phyloP scores from a whole-genome alignment of 2,113 vertebrate genomes.

The Asarcornis scutulata region DNA sequence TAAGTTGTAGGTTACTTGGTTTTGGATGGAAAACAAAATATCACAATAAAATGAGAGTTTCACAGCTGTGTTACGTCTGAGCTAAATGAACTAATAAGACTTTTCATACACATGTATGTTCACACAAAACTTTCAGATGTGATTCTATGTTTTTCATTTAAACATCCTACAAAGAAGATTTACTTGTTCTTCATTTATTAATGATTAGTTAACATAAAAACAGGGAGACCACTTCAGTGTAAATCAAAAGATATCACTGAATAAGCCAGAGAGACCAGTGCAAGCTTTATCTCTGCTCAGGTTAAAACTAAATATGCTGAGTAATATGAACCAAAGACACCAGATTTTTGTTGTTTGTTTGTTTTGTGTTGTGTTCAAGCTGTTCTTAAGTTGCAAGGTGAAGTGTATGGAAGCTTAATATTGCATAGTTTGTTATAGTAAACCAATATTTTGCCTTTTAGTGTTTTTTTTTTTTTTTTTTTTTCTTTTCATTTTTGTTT shows the following conservation, averaged over 20 bases:
- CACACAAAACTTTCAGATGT: not conserved
- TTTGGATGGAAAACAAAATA: not conserved
- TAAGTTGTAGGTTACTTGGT: not conserved
- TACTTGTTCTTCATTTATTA: not conserved
- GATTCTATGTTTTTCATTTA: slow-evolving; percentile 12
- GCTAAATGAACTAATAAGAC: not conserved
- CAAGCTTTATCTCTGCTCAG: not conserved
- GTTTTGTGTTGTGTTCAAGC: not conserved
- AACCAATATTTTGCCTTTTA: not conserved
- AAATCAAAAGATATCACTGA: not conserved
- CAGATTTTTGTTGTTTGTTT: not conserved
- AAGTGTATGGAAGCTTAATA: not conserved
- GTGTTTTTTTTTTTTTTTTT: not conserved
- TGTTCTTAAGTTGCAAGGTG: not conserved
- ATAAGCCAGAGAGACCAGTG: not conserved
- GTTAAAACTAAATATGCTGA: not conserved
- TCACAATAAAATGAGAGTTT: not conserved
- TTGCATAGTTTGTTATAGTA: not conserved
- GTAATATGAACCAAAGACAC: not conserved
- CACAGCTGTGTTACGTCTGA: not conserved
- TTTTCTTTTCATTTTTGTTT: not conserved
- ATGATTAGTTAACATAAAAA: not conserved
- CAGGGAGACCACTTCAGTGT: not conserved
- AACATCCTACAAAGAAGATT: not conserved
- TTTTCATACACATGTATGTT: not conserved